Base-by-base conservation (phyloP, 2,113 vertebrate species). In the Rostratula benghalensis region DNA sequence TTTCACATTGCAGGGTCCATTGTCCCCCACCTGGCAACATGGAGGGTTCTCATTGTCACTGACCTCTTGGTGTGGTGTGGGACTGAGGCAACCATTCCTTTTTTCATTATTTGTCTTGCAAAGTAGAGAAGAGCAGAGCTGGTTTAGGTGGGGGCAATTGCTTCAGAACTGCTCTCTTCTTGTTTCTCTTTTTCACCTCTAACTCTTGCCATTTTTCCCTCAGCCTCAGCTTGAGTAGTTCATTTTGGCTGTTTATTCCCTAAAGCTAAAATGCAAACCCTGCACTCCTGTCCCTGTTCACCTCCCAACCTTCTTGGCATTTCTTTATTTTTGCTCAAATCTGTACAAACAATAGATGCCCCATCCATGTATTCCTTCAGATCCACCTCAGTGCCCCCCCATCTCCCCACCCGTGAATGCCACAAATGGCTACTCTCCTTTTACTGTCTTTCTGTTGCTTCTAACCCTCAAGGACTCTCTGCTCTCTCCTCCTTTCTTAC, bases 1-100 rank as follows among this genome's bases (percentile, higher is more conserved):
- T 39, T n/a, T 35, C 56, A 4, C 4, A 0, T 3, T n/a, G 3
- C 24, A 48, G 41, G 0, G 2, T 31, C 50, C 1, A 0, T 5
- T 27, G 41, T 9, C 30, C 46, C 19, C n/a, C 5, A 11, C n/a
- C 27, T 18, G 16, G n/a, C 45, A 8, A 20, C 43, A 31, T 11
- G 1, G 35, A 13, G 11, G 35, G 3, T 8, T 3, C 11, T 19
- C 46, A 48, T 18, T 10, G 31, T 21, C 33, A 35, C 73, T 35
- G 30, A 4, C 24, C 61, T 57, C 54, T 18, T 23, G 28, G 21
- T 19, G 20, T 6, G 13, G 23, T 7, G 9, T 78, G 53, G 16
- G 13, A 11, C 56, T 11, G 24, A 51, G 51, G 28, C 25, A 89
- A 37, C 8, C 6, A 6, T 41, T 50, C 31, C 30, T 59, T 11